Evolutionary conservation across 2,888 invertebrate species (phyloP).

Genomic region (Megalurothrips usitatus): DNA sequence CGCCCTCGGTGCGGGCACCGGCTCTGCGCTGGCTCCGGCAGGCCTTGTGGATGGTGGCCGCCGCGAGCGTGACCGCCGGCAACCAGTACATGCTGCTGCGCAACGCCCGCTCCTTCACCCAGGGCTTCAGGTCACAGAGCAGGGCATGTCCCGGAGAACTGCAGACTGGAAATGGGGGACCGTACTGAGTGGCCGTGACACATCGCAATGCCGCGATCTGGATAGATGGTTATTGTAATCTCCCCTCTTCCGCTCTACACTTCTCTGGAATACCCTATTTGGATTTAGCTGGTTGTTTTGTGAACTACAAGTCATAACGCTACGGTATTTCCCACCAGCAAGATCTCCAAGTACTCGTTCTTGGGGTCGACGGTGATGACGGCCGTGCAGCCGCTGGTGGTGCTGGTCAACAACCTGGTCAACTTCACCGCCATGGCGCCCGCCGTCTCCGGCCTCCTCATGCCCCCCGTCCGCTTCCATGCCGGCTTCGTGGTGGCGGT

Average conservation of each 20-base stretch:
- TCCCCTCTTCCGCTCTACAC: no score
- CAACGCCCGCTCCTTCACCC: not conserved
- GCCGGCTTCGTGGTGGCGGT: not conserved
- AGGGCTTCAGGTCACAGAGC: conserved; percentile 7
- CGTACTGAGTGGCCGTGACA: no score
- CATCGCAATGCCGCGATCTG: no score
- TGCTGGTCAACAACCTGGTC: not conserved
- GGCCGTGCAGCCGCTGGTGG: not conserved
- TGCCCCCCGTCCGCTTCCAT: not conserved
- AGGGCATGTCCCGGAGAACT: no score
- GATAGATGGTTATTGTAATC: no score
- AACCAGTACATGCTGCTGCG: not conserved
- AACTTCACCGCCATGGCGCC: not conserved
- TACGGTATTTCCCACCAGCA: not conserved
- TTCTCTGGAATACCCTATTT: no score
- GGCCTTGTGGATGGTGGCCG: not conserved
- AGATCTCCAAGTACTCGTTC: not conserved
- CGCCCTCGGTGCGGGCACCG: not conserved
- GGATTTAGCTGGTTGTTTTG: no score
- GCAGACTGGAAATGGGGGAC: no score
- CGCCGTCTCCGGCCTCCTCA: not conserved
- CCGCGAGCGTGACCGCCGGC: not conserved
- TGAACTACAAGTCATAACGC: no score
- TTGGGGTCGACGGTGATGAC: not conserved
- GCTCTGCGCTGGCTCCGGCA: not conserved